Conservation (phyloP, 2,888 invertebrate genomes). For the Frankliniella fusca region DNA sequence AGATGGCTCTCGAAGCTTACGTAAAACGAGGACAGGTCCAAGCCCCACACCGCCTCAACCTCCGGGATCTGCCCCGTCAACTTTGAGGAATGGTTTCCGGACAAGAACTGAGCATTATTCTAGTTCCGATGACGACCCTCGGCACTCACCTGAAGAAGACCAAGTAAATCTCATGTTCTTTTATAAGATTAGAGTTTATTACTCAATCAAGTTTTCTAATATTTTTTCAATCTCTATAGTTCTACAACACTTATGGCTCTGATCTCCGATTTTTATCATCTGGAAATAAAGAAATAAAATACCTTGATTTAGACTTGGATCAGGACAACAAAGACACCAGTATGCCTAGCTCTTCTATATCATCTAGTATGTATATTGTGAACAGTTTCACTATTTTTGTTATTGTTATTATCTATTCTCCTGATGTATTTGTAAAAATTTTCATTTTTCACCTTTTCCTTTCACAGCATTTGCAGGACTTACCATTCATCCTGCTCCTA, state of each 20-base stretch:
- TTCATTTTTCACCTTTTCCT: not conserved
- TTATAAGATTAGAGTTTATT: not conserved
- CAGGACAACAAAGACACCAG: constrained; percentile 38
- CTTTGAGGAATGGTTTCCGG: constrained; percentile 15
- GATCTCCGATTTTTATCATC: not conserved
- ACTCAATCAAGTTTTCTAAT: constrained; percentile 6
- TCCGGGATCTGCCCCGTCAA: constrained; percentile 36
- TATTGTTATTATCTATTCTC: not conserved
- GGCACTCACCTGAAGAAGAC: constrained; percentile 48
- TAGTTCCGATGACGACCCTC: constrained; percentile 29
- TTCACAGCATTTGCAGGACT: not conserved
- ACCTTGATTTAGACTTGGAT: constrained; percentile 80
- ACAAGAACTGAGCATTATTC: constrained; percentile 37
- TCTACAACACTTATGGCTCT: not conserved
- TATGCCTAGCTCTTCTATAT: not conserved
- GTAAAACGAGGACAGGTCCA: constrained; percentile 51
- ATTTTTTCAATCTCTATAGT: constrained; percentile 24
- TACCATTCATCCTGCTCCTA: constrained; percentile 44
- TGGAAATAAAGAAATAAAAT: constrained; percentile 57
- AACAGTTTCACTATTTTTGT: not conserved
- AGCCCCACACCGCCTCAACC: constrained; percentile 52
- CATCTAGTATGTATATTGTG: not conserved
- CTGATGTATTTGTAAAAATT: not conserved
- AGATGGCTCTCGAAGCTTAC: constrained; percentile 38
- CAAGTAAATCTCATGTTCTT: constrained; percentile 35